These are phyloP conservation scores for Danio jaintianensis DNA, from an alignment of 2,797 vertebrate genomes.

Conservation along the genomic window DNA sequence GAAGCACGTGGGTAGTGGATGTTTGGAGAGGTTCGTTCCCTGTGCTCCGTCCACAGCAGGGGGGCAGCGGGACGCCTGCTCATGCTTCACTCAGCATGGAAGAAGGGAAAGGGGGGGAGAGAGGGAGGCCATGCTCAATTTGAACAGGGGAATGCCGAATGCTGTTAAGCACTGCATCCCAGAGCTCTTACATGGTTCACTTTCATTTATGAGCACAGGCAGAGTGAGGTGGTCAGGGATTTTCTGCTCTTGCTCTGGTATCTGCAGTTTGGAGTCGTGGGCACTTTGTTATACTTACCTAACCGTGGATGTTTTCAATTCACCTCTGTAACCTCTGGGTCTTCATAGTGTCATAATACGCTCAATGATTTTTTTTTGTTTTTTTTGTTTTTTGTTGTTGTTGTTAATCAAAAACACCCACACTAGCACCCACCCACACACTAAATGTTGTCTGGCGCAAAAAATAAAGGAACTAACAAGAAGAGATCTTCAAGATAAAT, in stretches of 20 bases:
- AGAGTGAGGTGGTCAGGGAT: conserved; percentile 13
- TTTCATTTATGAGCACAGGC: conserved; percentile 53
- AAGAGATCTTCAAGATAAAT: conserved; percentile 19
- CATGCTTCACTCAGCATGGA: conserved; percentile 40
- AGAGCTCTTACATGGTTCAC: conserved; percentile 50
- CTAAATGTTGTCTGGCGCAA: conserved; percentile 13
- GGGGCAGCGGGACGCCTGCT: conserved; percentile 36
- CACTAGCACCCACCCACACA: background rate
- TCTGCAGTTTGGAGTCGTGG: conserved; percentile 37
- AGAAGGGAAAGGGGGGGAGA: conserved; percentile 19
- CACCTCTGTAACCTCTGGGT: conserved; percentile 32
- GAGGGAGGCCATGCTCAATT: conserved; percentile 55
- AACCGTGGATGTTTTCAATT: conserved; percentile 48
- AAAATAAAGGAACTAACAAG: conserved; percentile 29
- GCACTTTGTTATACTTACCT: conserved; percentile 42
- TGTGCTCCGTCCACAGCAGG: conserved; percentile 40
- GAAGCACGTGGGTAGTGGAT: conserved; percentile 38
- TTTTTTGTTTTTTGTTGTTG: background rate
- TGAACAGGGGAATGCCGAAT: conserved; percentile 56
- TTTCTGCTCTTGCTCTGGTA: conserved; percentile 39
- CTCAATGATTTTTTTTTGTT: background rate
- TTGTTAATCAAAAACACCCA: conserved; percentile 32
- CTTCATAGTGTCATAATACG: background rate
- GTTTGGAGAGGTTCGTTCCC: conserved; percentile 21
- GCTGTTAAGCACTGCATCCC: conserved; percentile 45